Conservation (phyloP, 2,888 invertebrate species). For the Dolomedes plantarius region DNA sequence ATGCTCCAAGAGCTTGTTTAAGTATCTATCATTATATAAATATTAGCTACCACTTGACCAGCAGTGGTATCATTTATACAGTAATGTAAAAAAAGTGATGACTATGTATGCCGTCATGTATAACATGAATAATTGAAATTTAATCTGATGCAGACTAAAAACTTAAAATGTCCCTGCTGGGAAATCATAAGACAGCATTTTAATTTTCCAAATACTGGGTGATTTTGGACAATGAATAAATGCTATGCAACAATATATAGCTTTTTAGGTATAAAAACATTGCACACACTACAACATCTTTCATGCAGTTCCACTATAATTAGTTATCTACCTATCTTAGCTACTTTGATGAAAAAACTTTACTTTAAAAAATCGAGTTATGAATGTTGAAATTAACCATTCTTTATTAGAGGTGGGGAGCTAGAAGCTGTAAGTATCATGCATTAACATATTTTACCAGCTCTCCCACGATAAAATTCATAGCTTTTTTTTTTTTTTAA, state of each 20-base stretch:
- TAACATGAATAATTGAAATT: slow-evolving; percentile 70
- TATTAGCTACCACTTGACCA: slow-evolving; percentile 41
- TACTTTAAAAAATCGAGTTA: neutral
- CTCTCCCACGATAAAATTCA: too few species aligned
- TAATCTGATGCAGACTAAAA: slow-evolving; percentile 70
- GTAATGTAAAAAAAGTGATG: slow-evolving; percentile 26
- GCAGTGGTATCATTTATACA: slow-evolving; percentile 42
- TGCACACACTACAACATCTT: neutral
- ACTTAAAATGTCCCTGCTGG: slow-evolving; percentile 43
- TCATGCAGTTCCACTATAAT: neutral
- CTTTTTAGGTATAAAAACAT: neutral
- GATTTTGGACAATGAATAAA: neutral
- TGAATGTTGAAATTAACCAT: too few species aligned
- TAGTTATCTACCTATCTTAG: neutral
- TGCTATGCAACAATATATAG: neutral
- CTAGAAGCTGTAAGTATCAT: too few species aligned
- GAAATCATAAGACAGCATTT: slow-evolving; percentile 29
- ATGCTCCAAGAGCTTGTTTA: slow-evolving; percentile 24
- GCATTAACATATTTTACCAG: too few species aligned
- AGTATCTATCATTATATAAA: slow-evolving; percentile 16
- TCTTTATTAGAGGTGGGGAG: too few species aligned
- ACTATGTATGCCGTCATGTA: slow-evolving; percentile 53
- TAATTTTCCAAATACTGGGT: neutral
- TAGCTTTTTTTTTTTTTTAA: too few species aligned
- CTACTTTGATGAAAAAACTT: neutral